phyloP scores from a whole-genome alignment of 2,888 invertebrate species.

The Cheilosia grossa region DNA sequence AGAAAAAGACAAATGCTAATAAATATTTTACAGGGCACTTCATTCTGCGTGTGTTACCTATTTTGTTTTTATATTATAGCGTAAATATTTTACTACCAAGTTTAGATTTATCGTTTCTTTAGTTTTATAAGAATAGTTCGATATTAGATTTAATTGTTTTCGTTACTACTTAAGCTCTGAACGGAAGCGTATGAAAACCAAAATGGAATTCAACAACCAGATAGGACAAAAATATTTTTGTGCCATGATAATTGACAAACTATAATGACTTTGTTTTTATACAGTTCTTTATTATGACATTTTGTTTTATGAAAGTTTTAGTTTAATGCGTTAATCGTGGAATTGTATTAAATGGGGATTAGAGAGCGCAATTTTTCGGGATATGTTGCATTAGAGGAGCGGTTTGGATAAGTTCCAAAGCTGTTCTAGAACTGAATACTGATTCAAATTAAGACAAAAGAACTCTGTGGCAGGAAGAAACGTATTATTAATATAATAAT shows the following conservation, averaged over 20 bases:
- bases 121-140: slow-evolving; percentile 39
- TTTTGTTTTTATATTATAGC: slow-evolving; percentile 15
- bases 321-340: neutral
- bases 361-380: neutral
- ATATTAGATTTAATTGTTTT: slow-evolving; percentile 31
- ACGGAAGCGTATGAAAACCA: slow-evolving; percentile 35
- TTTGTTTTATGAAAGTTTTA: no score
- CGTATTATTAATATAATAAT: slow-evolving; percentile 49
- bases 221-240: slow-evolving; percentile 24
- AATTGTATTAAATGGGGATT: slow-evolving; percentile 43
- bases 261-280: slow-evolving; percentile 5
- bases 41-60: slow-evolving; percentile 28
- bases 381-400: slow-evolving; percentile 11
- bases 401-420: neutral
- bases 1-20: slow-evolving; percentile 44
- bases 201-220: slow-evolving; percentile 30
- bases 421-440: slow-evolving; percentile 22
- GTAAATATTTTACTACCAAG: slow-evolving; percentile 45
- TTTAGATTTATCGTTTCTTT: slow-evolving; percentile 8
- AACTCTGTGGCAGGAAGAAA: neutral
- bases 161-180: slow-evolving; percentile 41
- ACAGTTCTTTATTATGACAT: neutral
- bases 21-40: slow-evolving; percentile 68
- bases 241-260: slow-evolving; percentile 53
- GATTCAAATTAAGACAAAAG: neutral